Conservation (phyloP, 2,113 vertebrate species). For the Sceloporus undulatus region DNA sequence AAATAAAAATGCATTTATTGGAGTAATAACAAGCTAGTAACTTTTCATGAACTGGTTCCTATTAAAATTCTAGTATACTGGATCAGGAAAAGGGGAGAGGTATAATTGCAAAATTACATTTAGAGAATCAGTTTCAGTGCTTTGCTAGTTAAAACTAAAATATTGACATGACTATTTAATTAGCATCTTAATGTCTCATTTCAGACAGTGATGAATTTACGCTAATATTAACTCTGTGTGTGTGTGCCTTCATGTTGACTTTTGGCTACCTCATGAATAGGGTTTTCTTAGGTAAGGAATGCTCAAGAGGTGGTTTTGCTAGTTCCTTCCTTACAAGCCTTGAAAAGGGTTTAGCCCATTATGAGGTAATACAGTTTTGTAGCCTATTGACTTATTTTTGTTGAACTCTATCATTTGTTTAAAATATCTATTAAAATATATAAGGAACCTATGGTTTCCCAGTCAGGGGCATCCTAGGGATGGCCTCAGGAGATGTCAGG, state of each 20-base stretch:
- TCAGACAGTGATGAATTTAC: conserved; percentile 33
- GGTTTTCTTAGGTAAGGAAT: no score
- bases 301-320: no score
- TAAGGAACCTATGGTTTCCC: conserved; percentile 12
- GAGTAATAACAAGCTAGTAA: conserved; percentile 33
- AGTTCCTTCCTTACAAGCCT: no score
- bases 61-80: neutral
- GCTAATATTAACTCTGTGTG: conserved; percentile 1
- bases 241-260: no score
- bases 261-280: no score
- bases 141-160: conserved; percentile 29
- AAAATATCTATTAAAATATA: conserved; percentile 53
- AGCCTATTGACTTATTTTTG: conserved; percentile 50
- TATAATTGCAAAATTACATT: conserved; percentile 21
- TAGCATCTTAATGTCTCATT: conserved; percentile 37
- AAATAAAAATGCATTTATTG: conserved; percentile 30
- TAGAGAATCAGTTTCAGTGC: conserved; percentile 35
- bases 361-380: conserved; percentile 40
- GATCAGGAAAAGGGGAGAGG: conserved; percentile 5
- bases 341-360: conserved; percentile 41
- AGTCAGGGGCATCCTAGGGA: no score
- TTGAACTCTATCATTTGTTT: conserved; percentile 48
- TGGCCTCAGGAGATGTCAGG: no score
- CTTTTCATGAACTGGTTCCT: conserved; percentile 28
- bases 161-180: conserved; percentile 7